Evolutionary conservation across 2,797 vertebrate genomes (phyloP).

Genomic region (Danio tinwini): DNA sequence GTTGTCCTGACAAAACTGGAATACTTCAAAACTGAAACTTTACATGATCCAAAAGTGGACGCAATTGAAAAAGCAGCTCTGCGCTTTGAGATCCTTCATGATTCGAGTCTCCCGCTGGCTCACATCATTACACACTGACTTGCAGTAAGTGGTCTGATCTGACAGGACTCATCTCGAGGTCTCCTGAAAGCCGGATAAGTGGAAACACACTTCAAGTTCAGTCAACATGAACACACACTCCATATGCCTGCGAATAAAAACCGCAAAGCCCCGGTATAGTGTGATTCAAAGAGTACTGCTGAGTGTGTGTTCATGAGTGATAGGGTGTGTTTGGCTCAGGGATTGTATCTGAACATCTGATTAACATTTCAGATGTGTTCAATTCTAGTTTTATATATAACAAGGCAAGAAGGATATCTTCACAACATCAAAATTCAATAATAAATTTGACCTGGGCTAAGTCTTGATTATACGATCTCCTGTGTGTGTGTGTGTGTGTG

Average conservation of each 20-base stretch:
- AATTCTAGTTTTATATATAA: conserved; percentile 18
- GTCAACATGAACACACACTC: conserved; percentile 30
- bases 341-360: conserved; percentile 24
- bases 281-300: not conserved
- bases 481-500: too few species aligned
- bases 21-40: not conserved
- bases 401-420: conserved; percentile 26
- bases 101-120: conserved; percentile 25
- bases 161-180: conserved; percentile 24
- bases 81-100: not conserved
- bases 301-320: conserved; percentile 35
- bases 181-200: conserved; percentile 13
- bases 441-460: conserved; percentile 14
- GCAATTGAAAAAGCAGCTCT: not conserved
- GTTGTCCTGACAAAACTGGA: too few species aligned
- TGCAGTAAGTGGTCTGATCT: conserved; percentile 10
- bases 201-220: conserved; percentile 42
- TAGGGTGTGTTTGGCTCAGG: conserved; percentile 8
- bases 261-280: conserved; percentile 12
- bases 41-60: not conserved
- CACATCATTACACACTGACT: conserved; percentile 39
- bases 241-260: conserved; percentile 1
- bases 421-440: conserved; percentile 24
- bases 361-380: conserved; percentile 38
- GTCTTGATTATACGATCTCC: conserved; percentile 8